Evolutionary conservation across 2,113 vertebrate genomes (phyloP).

Genomic region (Sceloporus undulatus): DNA sequence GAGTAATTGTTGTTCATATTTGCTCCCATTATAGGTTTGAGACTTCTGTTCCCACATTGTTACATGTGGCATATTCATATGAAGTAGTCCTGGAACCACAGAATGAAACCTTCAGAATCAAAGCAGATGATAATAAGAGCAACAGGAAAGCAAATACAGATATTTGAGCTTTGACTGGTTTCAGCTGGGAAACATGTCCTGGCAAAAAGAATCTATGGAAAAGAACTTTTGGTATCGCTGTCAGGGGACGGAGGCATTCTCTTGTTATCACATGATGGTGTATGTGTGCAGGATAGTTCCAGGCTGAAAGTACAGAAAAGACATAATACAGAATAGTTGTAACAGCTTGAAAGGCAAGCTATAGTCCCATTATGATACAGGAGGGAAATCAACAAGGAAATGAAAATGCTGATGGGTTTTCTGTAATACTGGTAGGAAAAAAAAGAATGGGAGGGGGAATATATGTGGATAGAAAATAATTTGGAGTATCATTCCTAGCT

Average conservation of each 20-base stretch:
- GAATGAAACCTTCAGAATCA: background rate
- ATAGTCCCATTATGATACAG: slow-evolving; percentile 4
- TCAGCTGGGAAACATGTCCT: slow-evolving; percentile 27
- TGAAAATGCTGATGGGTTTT: background rate
- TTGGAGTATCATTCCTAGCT: slow-evolving; percentile 3
- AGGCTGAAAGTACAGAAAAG: background rate
- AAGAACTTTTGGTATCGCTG: background rate
- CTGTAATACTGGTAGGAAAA: background rate
- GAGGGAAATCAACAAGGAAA: background rate
- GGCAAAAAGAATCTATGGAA: background rate
- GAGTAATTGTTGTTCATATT: background rate
- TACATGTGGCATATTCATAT: slow-evolving; percentile 1
- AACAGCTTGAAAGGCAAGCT: slow-evolving; percentile 18
- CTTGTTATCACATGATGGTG: slow-evolving; percentile 11
- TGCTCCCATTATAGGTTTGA: background rate
- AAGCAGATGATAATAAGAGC: background rate
- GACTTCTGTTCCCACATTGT: background rate
- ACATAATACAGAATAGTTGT: slow-evolving; percentile 10
- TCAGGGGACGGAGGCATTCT: background rate
- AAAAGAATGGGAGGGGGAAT: background rate
- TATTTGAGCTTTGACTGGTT: slow-evolving; percentile 19
- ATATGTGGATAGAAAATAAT: slow-evolving; percentile 10
- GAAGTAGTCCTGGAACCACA: background rate
- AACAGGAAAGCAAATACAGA: background rate
- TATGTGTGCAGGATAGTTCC: slow-evolving; percentile 17